Percentiles rank a stretch among this genome's conserved stretches.
Evolutionary conservation across 2,888 invertebrate genomes (phyloP).

Genomic region (Euphydryas editha): DNA sequence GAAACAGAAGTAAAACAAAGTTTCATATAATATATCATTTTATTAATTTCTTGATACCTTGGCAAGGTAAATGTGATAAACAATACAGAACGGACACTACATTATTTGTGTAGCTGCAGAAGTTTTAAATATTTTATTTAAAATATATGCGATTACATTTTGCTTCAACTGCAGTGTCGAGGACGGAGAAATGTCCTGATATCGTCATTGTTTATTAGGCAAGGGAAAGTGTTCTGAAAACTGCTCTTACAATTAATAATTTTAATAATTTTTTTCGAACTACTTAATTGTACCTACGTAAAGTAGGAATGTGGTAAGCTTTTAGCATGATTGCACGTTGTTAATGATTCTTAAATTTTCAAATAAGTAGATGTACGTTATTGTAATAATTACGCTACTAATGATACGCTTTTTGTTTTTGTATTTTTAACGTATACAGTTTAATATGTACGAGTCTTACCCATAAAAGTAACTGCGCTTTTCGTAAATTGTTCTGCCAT

Average conservation of each 20-base stretch:
- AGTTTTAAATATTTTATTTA: conserved; percentile 46
- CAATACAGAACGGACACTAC: conserved; percentile 73
- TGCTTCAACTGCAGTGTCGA: conserved; percentile 58
- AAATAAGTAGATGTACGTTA: conserved; percentile 35
- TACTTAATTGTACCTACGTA: conserved; percentile 71
- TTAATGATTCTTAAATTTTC: conserved; percentile 45
- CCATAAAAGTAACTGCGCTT: background rate
- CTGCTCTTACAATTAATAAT: conserved; percentile 74
- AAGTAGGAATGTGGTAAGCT: conserved; percentile 69
- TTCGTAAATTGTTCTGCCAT: background rate
- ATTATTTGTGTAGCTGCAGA: conserved; percentile 58
- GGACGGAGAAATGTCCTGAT: conserved; percentile 76
- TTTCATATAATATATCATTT: conserved; percentile 52
- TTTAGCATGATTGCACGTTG: conserved; percentile 74
- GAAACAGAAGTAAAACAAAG: conserved; percentile 23
- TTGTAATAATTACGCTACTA: background rate
- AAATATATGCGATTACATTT: conserved; percentile 52
- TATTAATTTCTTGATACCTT: conserved; percentile 78
- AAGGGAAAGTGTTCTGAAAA: conserved; percentile 71
- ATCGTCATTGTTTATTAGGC: conserved; percentile 49
- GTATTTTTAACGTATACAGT: background rate
- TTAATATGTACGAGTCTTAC: background rate
- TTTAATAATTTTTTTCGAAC: conserved; percentile 69
- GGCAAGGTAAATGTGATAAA: conserved; percentile 73
- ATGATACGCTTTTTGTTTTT: background rate